Evolutionary conservation across 2,888 invertebrate species (phyloP).

Genomic region (Papilio elwesi): DNA sequence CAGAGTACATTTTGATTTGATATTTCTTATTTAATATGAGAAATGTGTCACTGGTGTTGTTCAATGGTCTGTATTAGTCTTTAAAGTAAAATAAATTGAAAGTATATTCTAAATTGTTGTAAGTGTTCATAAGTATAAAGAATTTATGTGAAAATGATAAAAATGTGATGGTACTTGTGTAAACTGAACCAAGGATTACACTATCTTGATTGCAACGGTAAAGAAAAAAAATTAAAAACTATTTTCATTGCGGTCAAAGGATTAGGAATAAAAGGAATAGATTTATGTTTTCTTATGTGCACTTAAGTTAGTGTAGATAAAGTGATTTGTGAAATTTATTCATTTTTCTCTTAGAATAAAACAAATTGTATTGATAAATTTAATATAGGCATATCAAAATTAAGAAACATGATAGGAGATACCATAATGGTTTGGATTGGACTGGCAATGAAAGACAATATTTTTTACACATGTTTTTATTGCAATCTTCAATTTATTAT

Average conservation of each 20-base stretch:
- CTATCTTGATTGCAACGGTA: slow-evolving; percentile 34
- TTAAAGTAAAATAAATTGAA: slow-evolving; percentile 45
- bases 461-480: slow-evolving; percentile 48
- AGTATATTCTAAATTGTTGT: slow-evolving; percentile 81
- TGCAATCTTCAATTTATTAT: slow-evolving; percentile 36
- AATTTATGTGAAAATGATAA: slow-evolving; percentile 69
- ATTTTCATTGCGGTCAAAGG: slow-evolving; percentile 33
- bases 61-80: slow-evolving; percentile 62
- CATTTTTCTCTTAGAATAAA: slow-evolving; percentile 41
- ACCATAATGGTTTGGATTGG: slow-evolving; percentile 42
- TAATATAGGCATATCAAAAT: slow-evolving; percentile 57
- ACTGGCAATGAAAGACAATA: slow-evolving; percentile 68
- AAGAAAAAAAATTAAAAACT: slow-evolving; percentile 21
- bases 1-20: slow-evolving; percentile 20
- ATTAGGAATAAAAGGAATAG: slow-evolving; percentile 48
- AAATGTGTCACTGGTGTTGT: slow-evolving; percentile 5
- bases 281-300: slow-evolving; percentile 28
- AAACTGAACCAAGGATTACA: slow-evolving; percentile 55
- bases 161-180: slow-evolving; percentile 53
- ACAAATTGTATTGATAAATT: slow-evolving; percentile 14
- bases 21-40: slow-evolving; percentile 21
- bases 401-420: slow-evolving; percentile 44
- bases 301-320: slow-evolving; percentile 20
- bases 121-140: slow-evolving; percentile 79
- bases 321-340: slow-evolving; percentile 14